Conservation (phyloP, 2,797 vertebrate species). For the Urosaurus nigricauda region DNA sequence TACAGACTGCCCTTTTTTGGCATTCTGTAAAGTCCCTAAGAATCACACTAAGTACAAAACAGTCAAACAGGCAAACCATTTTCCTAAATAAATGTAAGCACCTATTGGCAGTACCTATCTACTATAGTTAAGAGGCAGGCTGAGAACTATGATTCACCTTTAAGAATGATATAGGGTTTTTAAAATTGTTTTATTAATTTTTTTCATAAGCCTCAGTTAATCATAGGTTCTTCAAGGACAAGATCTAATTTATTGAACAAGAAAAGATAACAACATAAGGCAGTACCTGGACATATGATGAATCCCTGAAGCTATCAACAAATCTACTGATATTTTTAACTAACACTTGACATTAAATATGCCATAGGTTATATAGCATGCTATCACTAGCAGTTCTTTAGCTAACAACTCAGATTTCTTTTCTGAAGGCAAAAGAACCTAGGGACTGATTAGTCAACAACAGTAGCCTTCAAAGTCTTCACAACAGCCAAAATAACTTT, state of each 20-base stretch:
- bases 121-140: neutral
- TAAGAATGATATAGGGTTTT: neutral
- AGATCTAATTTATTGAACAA: conserved; percentile 10
- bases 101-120: neutral
- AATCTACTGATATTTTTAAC: conserved; percentile 30
- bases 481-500: conserved; percentile 18
- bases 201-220: neutral
- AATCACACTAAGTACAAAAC: neutral
- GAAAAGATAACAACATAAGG: conserved; percentile 4
- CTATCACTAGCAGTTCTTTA: neutral
- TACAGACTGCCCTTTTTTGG: too few species aligned
- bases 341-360: conserved; percentile 23
- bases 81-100: neutral
- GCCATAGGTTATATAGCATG: conserved; percentile 11
- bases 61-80: neutral
- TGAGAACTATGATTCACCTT: neutral
- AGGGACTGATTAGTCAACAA: conserved; percentile 31
- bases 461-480: conserved; percentile 26
- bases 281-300: conserved; percentile 9
- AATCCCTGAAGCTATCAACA: conserved; percentile 26
- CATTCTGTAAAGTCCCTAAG: neutral
- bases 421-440: conserved; percentile 21
- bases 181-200: neutral
- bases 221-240: conserved; percentile 8
- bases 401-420: conserved; percentile 30